Base-by-base conservation (phyloP, 2,888 invertebrate species). In the Napeogenes inachia region DNA sequence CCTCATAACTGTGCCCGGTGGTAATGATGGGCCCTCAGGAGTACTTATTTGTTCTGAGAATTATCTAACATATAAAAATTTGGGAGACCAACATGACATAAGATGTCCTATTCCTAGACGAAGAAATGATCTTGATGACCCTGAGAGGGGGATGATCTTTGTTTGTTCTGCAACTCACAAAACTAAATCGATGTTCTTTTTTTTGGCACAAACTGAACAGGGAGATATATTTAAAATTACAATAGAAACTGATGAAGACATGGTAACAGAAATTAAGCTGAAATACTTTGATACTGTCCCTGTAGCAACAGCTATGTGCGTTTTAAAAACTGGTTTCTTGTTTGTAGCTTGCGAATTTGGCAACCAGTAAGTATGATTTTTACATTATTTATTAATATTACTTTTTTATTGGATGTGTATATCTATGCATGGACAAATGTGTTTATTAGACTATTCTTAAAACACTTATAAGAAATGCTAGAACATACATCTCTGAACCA, bases 241-340 rank as follows among this genome's bases (percentile, higher is more conserved):
- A 0, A 91, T 99, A 55, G 99, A 99, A 84, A 97, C 97, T 21
- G 98, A 99, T 85, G 98, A 98, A 73, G 99, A 99, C 78, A 97
- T 99, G 92, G 99, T 98, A 6, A 99, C 98, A 0, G 99, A 99
- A 90, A 99, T 99, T 68, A 98, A 98, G 77, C 88, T 99, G 12
- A 99, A 99, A 80, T 99, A 99, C 87, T 99, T 99, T 86, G 99
- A 99, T 81, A 99, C 99, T 0, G 98, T 99, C 3, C 99, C 99
- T 6, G 98, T 99, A 3, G 98, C 99, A 0, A 93, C 97, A 21
- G 94, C 98, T 0, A 96, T 99, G 96, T 99, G 99, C 89, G 99
- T 99, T 38, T 89, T 99, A 65, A 99, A 99, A 84, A 99, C 99
- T 62, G 99, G 99, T 2, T 99, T 99, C 82, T 89, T 99, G 21